Evolutionary conservation across 2,113 vertebrate genomes (phyloP), one percentile per base, ranked within the genome.

Genomic region (Gracilinanus agilis): DNA sequence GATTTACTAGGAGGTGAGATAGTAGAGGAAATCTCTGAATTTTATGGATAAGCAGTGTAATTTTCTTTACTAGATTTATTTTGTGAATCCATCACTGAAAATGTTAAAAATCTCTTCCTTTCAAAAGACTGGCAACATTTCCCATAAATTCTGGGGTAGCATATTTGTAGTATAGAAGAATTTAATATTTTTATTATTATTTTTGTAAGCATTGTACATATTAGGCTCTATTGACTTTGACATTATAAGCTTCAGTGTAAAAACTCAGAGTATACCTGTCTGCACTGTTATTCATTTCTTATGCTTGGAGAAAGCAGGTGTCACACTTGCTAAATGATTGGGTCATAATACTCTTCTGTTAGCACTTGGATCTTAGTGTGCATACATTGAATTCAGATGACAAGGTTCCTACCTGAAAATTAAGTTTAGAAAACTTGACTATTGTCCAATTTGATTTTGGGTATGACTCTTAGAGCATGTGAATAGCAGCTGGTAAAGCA

Each of bases 401-500:
- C 53, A 93, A 96, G 53, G 56, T 93, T 90, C 61, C 91, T 40
- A 44, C 0, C 13, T 91, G 55, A 53, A 92, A 93, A n/a, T 90
- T 67, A 88, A 88, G 44, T 89, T 55, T 94, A 55, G 49, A 53
- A 83, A 90, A 44, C 2, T n/a, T 90, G 24, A n/a, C 90, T 90
- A 0, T 53, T 67, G 19, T 40, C 55, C 8, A 49, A 49, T 44
- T 90, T n/a, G 25, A 13, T 40, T 61, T 25, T 83, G 23, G 19
- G 89, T 56, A 55, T 94, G 0, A 49, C 95, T 92, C 97, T 95
- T 92, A 97, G 93, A 54, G 27, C 3, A 89, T 34, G 54, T 92
- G 90, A 92, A 55, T 90, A 93, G 96, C 58, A 88, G 89, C 90
- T 94, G 55, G 91, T 94, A 58, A 90, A 96, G 93, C 95, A 96